Conservation (phyloP, 2,888 invertebrate genomes). For the Limnephilus auricula region DNA sequence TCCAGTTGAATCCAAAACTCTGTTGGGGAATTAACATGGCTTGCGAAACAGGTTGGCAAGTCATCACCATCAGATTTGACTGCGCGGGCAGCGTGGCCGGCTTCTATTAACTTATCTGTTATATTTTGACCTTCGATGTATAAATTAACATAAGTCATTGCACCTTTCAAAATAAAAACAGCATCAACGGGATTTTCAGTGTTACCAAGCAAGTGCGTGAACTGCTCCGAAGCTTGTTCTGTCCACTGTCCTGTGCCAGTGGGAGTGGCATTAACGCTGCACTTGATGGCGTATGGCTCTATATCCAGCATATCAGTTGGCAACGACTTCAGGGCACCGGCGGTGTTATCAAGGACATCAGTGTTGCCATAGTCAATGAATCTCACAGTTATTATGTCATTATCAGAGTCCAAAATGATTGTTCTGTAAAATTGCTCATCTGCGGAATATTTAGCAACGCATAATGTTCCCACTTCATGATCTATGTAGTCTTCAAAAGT, state of each 20-base stretch:
- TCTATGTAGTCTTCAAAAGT: constrained; percentile 77
- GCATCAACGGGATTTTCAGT: constrained; percentile 76
- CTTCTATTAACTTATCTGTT: constrained; percentile 79
- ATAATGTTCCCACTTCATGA: constrained; percentile 80
- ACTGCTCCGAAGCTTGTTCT: constrained; percentile 80
- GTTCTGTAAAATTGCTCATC: constrained; percentile 96
- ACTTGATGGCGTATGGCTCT: constrained; percentile 79
- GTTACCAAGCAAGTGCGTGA: constrained; percentile 75
- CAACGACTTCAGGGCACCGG: constrained; percentile 79
- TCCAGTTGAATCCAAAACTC: constrained; percentile 90
- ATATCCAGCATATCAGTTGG: constrained; percentile 78
- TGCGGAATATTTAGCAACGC: constrained; percentile 88
- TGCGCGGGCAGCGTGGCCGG: constrained; percentile 78
- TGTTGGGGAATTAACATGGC: constrained; percentile 84
- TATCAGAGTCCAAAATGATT: constrained; percentile 87
- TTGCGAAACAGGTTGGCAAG: constrained; percentile 82
- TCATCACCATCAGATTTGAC: constrained; percentile 77
- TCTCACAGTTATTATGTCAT: constrained; percentile 86
- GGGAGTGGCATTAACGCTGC: constrained; percentile 83
- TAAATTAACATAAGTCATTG: constrained; percentile 81
- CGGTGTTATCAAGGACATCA: constrained; percentile 83
- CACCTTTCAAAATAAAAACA: constrained; percentile 78
- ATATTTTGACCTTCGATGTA: constrained; percentile 80
- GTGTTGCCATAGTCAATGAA: constrained; percentile 90
- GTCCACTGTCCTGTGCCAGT: constrained; percentile 82